Base-by-base conservation (phyloP, 2,888 invertebrate genomes). In the Erannis defoliaria region DNA sequence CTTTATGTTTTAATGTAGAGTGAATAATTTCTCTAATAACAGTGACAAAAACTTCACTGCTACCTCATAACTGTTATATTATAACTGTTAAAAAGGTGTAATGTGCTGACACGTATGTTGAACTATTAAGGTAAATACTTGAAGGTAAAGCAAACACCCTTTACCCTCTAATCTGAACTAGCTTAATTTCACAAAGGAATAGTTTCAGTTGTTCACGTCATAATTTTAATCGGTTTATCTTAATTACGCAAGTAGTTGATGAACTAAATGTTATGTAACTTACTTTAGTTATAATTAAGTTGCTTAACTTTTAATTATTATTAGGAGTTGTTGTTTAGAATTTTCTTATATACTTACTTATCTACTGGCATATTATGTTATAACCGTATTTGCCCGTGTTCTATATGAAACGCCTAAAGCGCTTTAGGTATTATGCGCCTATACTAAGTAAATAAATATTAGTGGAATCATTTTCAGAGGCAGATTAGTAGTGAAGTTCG, bases 171-270 rank as follows among this genome's bases (percentile, higher is more conserved):
- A 65, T 65, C 55, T 62, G 57, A 55, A 55, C 51, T 54, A 63
- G 63, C 62, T 37, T 64, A 63, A 63, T 43, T 51, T 35, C 38
- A 67, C 67, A 69, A 69, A 69, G 69, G 67, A 64, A 67, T 69
- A 66, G 65, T 69, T 69, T 40, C 35, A 58, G 51, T 50, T 57
- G 57, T 58, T 69, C 63, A 55, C 60, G 46, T 66, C 55, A 65
- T 66, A 64, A 67, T 66, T 69, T 57, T 64, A 69, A 67, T 69
- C 62, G 49, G 64, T 62, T 63, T 65, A 63, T 67, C 66, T 64
- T 67, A 65, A 69, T 64, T 69, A 67, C 55, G 56, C 46, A 51
- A 55, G 58, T 61, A 57, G 58, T 61, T 65, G 45, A 69, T 64
- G 46, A 65, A 49, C 43, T 62, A 50, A 40, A 51, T 51, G 23